Evolutionary conservation across 2,113 vertebrate species (phyloP).

Genomic region (Atherinomorus stipes): DNA sequence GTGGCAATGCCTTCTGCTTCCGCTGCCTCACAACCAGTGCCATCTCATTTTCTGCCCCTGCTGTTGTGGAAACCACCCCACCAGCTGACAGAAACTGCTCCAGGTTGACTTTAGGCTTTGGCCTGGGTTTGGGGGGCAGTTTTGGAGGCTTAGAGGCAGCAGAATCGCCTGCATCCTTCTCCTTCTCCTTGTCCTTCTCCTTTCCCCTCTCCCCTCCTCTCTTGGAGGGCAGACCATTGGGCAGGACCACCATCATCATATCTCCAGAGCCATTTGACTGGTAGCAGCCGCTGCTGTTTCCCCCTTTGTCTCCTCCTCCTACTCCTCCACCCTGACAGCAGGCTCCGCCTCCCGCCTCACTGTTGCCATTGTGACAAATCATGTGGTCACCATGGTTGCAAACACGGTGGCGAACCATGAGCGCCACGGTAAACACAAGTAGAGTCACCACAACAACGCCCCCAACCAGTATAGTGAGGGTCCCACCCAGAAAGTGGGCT

Average conservation of each 20-base stretch:
- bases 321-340: conserved; percentile 74
- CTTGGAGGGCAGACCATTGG: conserved; percentile 81
- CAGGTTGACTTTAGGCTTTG: conserved; percentile 78
- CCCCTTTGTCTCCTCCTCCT: conserved; percentile 72
- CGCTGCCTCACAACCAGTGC: conserved; percentile 72
- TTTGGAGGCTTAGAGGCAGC: conserved; percentile 69
- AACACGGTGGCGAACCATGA: conserved; percentile 91
- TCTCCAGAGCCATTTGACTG: conserved; percentile 89
- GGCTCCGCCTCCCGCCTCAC: conserved; percentile 64
- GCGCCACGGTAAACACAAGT: conserved; percentile 91
- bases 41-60: conserved; percentile 66
- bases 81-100: conserved; percentile 78
- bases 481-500: conserved; percentile 92
- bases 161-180: conserved; percentile 52
- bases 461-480: conserved; percentile 90
- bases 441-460: conserved; percentile 91
- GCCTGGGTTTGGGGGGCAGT: conserved; percentile 73
- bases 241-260: conserved; percentile 85
- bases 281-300: conserved; percentile 86
- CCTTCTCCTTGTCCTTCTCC: conserved; percentile 61
- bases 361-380: conserved; percentile 63
- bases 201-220: conserved; percentile 57
- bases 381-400: conserved; percentile 78
- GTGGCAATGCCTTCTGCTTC: conserved; percentile 66
- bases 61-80: conserved; percentile 65